Evolutionary conservation across 1,140 invertebrate genomes (phyloP).

Genomic region (Araneus ventricosus): DNA sequence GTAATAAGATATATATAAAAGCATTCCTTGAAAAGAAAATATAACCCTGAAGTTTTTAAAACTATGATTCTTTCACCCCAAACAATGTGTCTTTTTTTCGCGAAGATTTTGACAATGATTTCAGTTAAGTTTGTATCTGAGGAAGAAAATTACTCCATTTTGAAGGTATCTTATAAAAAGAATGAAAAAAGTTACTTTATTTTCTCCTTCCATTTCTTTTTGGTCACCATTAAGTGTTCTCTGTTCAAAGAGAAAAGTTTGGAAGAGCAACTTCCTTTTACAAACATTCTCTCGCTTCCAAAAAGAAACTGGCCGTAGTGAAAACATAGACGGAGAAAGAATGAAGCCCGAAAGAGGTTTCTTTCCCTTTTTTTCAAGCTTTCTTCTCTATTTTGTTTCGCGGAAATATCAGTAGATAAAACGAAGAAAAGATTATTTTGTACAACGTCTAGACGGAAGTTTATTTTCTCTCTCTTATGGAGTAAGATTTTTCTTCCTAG

Average conservation of each 20-base stretch:
- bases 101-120: conserved; percentile 8
- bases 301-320: conserved; percentile 19
- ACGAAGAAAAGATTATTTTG: conserved; percentile 20
- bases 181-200: neutral
- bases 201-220: neutral
- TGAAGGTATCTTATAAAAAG: conserved; percentile 6
- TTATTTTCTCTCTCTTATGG: neutral
- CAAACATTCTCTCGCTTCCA: conserved; percentile 32
- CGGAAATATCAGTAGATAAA: conserved; percentile 34
- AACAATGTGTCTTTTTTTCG: neutral
- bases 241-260: conserved; percentile 44
- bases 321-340: conserved; percentile 45
- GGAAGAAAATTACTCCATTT: conserved; percentile 28
- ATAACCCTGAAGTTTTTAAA: neutral
- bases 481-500: neutral
- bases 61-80: neutral
- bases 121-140: neutral
- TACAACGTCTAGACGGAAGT: neutral
- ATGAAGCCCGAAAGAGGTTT: conserved; percentile 1
- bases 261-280: conserved; percentile 30
- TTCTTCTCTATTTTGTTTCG: conserved; percentile 27
- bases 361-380: neutral
- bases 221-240: conserved; percentile 28
- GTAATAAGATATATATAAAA: no score
- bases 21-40: no score